Conservation (phyloP, 2,888 invertebrate species). For the Ophion costatus region DNA sequence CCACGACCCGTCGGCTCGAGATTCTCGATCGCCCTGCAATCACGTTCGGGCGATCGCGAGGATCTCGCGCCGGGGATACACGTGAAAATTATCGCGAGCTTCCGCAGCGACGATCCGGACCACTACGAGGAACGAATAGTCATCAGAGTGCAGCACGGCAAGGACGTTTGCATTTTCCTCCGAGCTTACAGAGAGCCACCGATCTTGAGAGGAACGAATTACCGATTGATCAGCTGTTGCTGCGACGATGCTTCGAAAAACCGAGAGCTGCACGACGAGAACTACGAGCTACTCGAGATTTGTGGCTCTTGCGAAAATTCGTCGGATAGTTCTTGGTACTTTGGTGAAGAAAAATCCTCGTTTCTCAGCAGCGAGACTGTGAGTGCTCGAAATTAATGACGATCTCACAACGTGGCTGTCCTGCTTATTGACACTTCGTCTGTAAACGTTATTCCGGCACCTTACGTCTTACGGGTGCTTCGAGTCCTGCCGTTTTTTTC, state of each 20-base stretch:
- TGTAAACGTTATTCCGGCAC: no score
- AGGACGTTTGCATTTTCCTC: slow-evolving; percentile 74
- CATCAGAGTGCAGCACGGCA: slow-evolving; percentile 79
- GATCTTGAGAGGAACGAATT: slow-evolving; percentile 74
- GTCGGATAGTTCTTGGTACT: slow-evolving; percentile 31
- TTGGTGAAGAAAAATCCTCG: background rate
- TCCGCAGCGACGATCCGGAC: slow-evolving; percentile 76
- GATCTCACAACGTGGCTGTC: background rate
- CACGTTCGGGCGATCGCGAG: slow-evolving; percentile 60
- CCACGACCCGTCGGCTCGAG: slow-evolving; percentile 73
- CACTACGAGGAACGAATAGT: slow-evolving; percentile 78
- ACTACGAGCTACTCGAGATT: slow-evolving; percentile 21
- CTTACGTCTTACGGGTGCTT: no score
- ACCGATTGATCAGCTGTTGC: slow-evolving; percentile 17
- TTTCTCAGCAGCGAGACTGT: slow-evolving; percentile 42
- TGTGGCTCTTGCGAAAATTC: slow-evolving; percentile 41
- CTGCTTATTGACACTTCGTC: no score
- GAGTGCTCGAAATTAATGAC: slow-evolving; percentile 1
- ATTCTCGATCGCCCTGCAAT: slow-evolving; percentile 74
- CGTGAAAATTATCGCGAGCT: slow-evolving; percentile 77
- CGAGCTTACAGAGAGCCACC: slow-evolving; percentile 80
- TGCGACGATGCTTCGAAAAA: background rate
- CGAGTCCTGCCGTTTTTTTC: no score
- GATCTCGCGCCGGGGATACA: slow-evolving; percentile 83
- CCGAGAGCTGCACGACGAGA: background rate